Evolutionary conservation across 2,888 invertebrate genomes (phyloP).

Genomic region (Rambutsinella grinnellia): DNA sequence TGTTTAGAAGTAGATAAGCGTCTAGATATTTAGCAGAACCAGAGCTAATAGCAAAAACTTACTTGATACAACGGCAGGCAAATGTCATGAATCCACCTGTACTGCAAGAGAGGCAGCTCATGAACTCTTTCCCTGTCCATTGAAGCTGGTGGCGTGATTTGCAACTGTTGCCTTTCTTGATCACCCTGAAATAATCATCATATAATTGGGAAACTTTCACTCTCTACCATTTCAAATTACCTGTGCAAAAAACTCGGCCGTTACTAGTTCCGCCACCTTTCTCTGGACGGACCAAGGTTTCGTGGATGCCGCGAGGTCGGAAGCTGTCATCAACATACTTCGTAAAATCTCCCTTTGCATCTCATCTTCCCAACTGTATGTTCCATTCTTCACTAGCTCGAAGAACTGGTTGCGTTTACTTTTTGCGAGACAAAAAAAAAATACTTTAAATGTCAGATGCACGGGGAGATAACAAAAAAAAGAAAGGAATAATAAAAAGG

Average conservation of each 20-base stretch:
- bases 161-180: constrained; percentile 88
- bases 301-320: constrained; percentile 93
- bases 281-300: constrained; percentile 71
- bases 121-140: constrained; percentile 97
- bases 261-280: constrained; percentile 71
- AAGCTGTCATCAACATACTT: constrained; percentile 96
- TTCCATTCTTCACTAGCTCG: constrained; percentile 74
- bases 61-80: constrained; percentile 72
- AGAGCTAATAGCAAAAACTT: constrained; percentile 28
- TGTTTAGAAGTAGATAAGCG: constrained; percentile 65
- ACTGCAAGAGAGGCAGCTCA: constrained; percentile 92
- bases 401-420: no score
- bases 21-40: no score
- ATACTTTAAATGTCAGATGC: constrained; percentile 21
- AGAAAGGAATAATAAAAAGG: constrained; percentile 12
- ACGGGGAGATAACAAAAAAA: constrained; percentile 8
- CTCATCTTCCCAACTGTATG: constrained; percentile 79
- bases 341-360: constrained; percentile 85
- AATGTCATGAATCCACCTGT: constrained; percentile 70
- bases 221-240: constrained; percentile 70
- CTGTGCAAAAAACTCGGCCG: constrained; percentile 72
- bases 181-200: constrained; percentile 75
- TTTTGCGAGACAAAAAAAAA: no score
- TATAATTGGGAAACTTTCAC: constrained; percentile 65
- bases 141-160: constrained; percentile 84